These are phyloP conservation scores for Urophycis tenuis DNA, from an alignment of 2,797 vertebrate genomes.

Conservation along the genomic window DNA sequence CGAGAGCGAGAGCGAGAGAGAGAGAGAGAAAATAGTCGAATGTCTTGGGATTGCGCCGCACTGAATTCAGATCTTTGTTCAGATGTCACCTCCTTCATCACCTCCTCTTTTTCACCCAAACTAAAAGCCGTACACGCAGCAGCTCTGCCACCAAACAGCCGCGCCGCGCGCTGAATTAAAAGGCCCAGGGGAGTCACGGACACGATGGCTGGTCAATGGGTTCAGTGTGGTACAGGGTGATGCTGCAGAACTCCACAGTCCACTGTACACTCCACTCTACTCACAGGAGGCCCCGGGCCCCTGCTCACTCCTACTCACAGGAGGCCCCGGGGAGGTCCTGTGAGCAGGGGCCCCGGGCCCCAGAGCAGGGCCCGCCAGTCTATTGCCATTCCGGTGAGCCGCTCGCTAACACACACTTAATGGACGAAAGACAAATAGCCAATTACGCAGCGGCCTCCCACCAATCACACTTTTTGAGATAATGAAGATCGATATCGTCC, in stretches of 20 bases:
- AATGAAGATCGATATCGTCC: conserved; percentile 56
- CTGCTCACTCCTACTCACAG: conserved; percentile 47
- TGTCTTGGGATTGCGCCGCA: conserved; percentile 48
- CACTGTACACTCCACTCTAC: conserved; percentile 33
- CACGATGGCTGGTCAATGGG: conserved; percentile 28
- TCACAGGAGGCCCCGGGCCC: conserved; percentile 44
- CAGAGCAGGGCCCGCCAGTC: conserved; percentile 46
- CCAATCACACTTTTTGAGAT: conserved; percentile 45
- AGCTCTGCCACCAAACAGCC: conserved; percentile 23
- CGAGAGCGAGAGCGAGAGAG: conserved; percentile 28
- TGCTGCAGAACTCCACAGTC: conserved; percentile 26
- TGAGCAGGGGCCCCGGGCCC: conserved; percentile 39
- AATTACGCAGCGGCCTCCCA: conserved; percentile 54
- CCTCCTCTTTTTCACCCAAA: conserved; percentile 33
- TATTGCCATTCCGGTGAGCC: conserved; percentile 56
- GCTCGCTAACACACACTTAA: conserved; percentile 59
- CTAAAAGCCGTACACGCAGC: conserved; percentile 35
- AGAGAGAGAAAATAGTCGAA: conserved; percentile 39
- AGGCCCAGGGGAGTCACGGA: conserved; percentile 40
- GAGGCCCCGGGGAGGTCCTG: too few relatives aligned
- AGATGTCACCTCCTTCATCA: conserved; percentile 33
- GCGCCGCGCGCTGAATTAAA: conserved; percentile 14
- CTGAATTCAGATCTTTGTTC: conserved; percentile 39
- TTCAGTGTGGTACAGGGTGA: conserved; percentile 27
- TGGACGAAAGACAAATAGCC: conserved; percentile 52